These are phyloP conservation scores for Anthoptus insignis DNA, from an alignment of 2,888 invertebrate genomes.

Conservation along the genomic window DNA sequence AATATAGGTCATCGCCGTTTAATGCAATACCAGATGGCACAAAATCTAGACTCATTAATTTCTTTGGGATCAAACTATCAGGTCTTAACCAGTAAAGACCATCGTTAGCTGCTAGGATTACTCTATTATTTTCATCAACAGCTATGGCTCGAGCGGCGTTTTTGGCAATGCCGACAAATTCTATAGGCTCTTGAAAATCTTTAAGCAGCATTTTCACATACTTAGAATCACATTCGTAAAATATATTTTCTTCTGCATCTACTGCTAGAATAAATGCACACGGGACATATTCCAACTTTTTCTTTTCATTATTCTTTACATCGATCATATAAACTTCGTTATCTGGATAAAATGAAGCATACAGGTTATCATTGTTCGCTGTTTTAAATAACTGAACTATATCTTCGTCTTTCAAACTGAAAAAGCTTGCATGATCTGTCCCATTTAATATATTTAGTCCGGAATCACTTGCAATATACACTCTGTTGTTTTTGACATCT, in stretches of 20 bases:
- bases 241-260: conserved; percentile 71
- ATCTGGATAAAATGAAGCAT: conserved; percentile 72
- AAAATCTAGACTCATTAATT: conserved; percentile 75
- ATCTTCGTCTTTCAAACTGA: conserved; percentile 75
- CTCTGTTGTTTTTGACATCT: conserved; percentile 64
- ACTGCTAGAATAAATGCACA: conserved; percentile 78
- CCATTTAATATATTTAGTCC: conserved; percentile 69
- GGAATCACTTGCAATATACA: conserved; percentile 74
- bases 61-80: conserved; percentile 72
- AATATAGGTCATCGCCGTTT: conserved; percentile 61
- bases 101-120: conserved; percentile 73
- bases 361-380: conserved; percentile 62
- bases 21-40: conserved; percentile 72
- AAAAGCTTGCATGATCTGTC: conserved; percentile 64
- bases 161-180: conserved; percentile 75
- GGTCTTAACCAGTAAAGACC: conserved; percentile 72
- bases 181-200: conserved; percentile 77
- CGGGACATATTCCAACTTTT: conserved; percentile 66
- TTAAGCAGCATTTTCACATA: conserved; percentile 75
- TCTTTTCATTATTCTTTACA: conserved; percentile 68
- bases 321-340: conserved; percentile 72
- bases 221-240: conserved; percentile 79
- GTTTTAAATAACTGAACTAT: conserved; percentile 77
- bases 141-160: conserved; percentile 73
- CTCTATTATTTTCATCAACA: conserved; percentile 61